phyloP scores from a whole-genome alignment of 2,888 invertebrate genomes.

The Fissipunctia ypsillon region DNA sequence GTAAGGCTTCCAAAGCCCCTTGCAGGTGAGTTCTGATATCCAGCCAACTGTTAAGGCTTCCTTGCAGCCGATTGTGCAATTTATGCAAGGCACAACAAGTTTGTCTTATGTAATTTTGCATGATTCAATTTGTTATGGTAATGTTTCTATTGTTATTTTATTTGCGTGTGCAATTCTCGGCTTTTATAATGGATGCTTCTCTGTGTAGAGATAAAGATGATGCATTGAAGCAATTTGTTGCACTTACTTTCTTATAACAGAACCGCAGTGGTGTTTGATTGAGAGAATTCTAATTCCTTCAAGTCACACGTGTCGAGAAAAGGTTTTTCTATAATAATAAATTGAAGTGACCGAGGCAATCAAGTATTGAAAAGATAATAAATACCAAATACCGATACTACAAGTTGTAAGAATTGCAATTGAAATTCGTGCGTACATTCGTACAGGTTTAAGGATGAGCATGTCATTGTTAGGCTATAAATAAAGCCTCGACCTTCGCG shows the following conservation, averaged over 20 bases:
- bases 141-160: background rate
- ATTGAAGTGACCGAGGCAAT: background rate
- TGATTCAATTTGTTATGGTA: background rate
- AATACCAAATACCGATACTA: conserved; percentile 1
- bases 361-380: background rate
- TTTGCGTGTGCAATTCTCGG: background rate
- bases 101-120: background rate
- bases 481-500: conserved; percentile 74
- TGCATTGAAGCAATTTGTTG: background rate
- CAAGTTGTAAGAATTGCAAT: conserved; percentile 19
- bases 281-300: background rate
- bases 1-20: conserved; percentile 75
- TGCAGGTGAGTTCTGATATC: conserved; percentile 73
- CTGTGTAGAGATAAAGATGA: too few species aligned
- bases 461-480: conserved; percentile 64
- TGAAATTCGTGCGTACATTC: conserved; percentile 47
- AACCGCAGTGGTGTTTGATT: background rate
- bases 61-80: conserved; percentile 43
- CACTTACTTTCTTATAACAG: background rate
- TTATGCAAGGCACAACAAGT: conserved; percentile 35
- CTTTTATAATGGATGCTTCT: background rate
- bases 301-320: background rate
- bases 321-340: background rate
- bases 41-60: conserved; percentile 72
- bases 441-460: conserved; percentile 69